phyloP scores from a whole-genome alignment of 2,888 invertebrate genomes.

The Xylophagus ater region DNA sequence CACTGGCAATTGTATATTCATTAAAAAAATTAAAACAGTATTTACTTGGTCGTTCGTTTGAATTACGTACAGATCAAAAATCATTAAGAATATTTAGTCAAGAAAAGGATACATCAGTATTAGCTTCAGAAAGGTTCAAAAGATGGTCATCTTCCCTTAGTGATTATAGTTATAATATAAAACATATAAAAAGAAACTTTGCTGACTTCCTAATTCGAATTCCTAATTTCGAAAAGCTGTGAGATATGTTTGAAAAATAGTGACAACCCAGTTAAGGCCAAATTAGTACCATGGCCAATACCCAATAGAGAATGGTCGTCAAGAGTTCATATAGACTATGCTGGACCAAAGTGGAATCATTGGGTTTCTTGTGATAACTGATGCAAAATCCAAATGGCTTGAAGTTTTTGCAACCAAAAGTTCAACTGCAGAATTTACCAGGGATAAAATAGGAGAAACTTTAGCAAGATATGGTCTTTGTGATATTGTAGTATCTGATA shows the following conservation, averaged over 20 bases:
- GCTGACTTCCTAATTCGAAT: slow-evolving; percentile 5
- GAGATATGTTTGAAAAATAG: not conserved
- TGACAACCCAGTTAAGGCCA: not conserved
- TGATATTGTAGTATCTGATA: not conserved
- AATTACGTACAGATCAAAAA: slow-evolving; percentile 8
- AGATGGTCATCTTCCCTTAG: slow-evolving; percentile 6
- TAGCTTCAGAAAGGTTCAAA: slow-evolving; percentile 10
- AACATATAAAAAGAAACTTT: slow-evolving; percentile 8
- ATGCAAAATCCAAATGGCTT: slow-evolving; percentile 6
- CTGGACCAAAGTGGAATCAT: not conserved
- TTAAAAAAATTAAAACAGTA: slow-evolving; percentile 5
- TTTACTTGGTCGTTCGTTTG: slow-evolving; percentile 1
- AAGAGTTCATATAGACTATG: slow-evolving; percentile 16
- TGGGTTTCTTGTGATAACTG: not conserved
- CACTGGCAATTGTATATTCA: slow-evolving; percentile 1
- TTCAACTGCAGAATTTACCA: not conserved
- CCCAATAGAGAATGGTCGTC: slow-evolving; percentile 14
- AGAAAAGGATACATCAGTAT: slow-evolving; percentile 8
- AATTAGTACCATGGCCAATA: slow-evolving; percentile 11
- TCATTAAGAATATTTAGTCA: slow-evolving; percentile 11
- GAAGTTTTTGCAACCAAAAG: not conserved
- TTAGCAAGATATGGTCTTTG: not conserved
- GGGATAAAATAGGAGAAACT: too few species aligned
- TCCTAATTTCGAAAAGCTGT: slow-evolving; percentile 11
- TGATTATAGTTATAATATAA: slow-evolving; percentile 7